Base-by-base conservation (phyloP, 2,888 invertebrate genomes). In the Onthophagus sagittarius region DNA sequence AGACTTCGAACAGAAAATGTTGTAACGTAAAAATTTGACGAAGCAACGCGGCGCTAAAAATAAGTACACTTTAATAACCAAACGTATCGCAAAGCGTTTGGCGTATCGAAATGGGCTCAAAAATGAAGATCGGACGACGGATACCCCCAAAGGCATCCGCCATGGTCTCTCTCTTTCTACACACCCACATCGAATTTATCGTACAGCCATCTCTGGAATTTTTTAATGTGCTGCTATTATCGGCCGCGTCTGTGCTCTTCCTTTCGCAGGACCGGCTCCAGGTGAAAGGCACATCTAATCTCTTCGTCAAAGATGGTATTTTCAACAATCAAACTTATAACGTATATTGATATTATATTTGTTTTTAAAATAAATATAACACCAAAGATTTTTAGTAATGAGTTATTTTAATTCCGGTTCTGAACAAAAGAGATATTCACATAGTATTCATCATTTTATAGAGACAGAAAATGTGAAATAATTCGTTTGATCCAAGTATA, bases 211-310 rank as follows among this genome's bases (percentile, higher is more conserved):
- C 82, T 81, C 74, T 77, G 80, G 83, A 83, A 83, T 84, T 83
- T 83, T 83, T 83, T 83, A 83, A 84, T 83, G 81, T 81, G 79
- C 39, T 4, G 82, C 82, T 81, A 83, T 83, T 83, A 83, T 80
- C 39, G 39, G 39, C 39, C 39, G 39, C 11, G 39, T 53, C 39
- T 53, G 39, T 53, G 11, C 39, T 53, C 39, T 72, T 78, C 65
- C 23, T 23, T 53, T 53, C 39, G 39, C 39, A 53, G 39, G 39
- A 53, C 39, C 39, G 39, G 39, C 39, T 53, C 39, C 6, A 53
- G 11, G 7, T 11, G 39, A 53, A 53, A 53, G 11, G 39, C 39
- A 53, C 11, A 53, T 53, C 11, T 53, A 53, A 23, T 23, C 23
- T 23, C 23, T 23, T 23, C 23, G 23, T 23, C 23, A 23, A 64